Evolutionary conservation across 1,140 invertebrate genomes (phyloP).

Genomic region (Hyphantria cunea): DNA sequence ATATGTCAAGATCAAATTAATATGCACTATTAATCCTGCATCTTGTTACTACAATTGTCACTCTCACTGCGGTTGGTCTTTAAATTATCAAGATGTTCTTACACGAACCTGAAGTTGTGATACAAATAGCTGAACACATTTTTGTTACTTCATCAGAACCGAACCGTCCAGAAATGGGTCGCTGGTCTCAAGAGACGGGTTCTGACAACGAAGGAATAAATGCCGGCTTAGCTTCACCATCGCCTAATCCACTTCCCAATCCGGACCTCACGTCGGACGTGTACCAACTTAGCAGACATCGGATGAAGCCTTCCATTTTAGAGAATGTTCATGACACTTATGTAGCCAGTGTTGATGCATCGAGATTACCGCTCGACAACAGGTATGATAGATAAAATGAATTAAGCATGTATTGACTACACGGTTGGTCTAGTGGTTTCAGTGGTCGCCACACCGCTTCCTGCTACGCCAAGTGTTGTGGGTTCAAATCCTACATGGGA

Average conservation of each 20-base stretch:
- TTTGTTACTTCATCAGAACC: slow-evolving; percentile 32
- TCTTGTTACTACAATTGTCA: too few species aligned
- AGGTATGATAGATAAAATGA: slow-evolving; percentile 56
- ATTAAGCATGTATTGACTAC: too few species aligned
- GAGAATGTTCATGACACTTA: slow-evolving; percentile 82
- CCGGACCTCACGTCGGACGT: slow-evolving; percentile 86
- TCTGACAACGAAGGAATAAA: slow-evolving; percentile 86
- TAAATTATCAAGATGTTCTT: too few species aligned
- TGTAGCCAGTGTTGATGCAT: slow-evolving; percentile 72
- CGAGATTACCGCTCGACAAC: slow-evolving; percentile 77
- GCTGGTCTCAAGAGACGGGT: slow-evolving; percentile 90
- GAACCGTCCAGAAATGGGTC: slow-evolving; percentile 81
- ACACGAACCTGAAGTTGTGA: too few species aligned
- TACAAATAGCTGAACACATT: too few species aligned
- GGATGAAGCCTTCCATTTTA: slow-evolving; percentile 82
- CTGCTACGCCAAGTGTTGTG: too few species aligned
- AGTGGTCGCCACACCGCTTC: too few species aligned
- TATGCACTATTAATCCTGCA: too few species aligned
- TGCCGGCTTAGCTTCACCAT: slow-evolving; percentile 82
- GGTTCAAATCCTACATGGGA: too few species aligned
- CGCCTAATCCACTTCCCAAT: slow-evolving; percentile 88
- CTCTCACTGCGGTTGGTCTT: too few species aligned
- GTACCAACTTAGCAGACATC: slow-evolving; percentile 80
- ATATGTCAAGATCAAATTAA: too few species aligned
- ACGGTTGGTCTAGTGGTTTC: too few species aligned